These are phyloP conservation scores for Rhabdomys dilectus DNA, from an alignment of 2,113 vertebrate genomes.

Conservation along the genomic window DNA sequence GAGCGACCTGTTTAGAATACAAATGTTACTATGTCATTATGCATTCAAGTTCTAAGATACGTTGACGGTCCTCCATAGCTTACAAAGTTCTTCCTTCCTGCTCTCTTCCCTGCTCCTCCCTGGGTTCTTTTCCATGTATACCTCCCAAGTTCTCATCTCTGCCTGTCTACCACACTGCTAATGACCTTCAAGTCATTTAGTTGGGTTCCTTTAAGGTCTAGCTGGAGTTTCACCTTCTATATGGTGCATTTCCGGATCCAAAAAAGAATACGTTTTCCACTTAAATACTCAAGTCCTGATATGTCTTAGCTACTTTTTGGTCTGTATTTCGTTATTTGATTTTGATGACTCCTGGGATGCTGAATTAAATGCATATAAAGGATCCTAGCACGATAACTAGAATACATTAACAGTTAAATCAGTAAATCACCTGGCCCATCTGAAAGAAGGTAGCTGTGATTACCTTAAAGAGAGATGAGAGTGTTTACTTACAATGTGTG, in stretches of 20 bases:
- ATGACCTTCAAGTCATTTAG: not conserved
- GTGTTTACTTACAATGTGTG: not conserved
- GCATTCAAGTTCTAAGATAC: not conserved
- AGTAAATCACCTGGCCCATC: not conserved
- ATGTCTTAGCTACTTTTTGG: constrained; percentile 7
- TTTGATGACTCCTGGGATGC: not conserved
- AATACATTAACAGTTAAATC: constrained; percentile 1
- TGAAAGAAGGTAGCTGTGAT: not conserved
- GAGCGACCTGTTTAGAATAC: not conserved
- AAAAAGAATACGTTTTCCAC: not conserved
- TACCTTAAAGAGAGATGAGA: not conserved
- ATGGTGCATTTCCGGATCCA: not conserved
- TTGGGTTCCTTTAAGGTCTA: constrained; percentile 17
- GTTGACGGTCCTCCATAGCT: not conserved
- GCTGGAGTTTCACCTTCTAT: not conserved
- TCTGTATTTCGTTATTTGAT: not conserved
- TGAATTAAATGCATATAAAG: constrained; percentile 14
- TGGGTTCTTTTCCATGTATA: not conserved
- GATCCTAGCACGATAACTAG: not conserved
- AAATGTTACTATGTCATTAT: not conserved
- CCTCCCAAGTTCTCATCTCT: not conserved
- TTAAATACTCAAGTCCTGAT: not conserved
- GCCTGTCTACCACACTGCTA: not conserved
- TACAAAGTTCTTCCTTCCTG: not conserved
- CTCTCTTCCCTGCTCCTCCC: not conserved